Conservation (phyloP, 2,888 invertebrate genomes). For the Boloria selene region DNA sequence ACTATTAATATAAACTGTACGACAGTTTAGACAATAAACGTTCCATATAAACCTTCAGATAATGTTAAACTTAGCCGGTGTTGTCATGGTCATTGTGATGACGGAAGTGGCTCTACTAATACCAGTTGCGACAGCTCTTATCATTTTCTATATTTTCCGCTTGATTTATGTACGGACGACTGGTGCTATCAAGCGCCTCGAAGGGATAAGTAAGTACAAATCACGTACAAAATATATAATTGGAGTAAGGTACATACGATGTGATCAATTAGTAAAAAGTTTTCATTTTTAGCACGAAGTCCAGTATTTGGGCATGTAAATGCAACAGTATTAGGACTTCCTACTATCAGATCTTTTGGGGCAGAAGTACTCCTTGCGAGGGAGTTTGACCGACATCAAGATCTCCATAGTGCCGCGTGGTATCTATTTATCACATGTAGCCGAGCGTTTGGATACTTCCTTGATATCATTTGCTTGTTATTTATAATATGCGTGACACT, state of each 20-base stretch:
- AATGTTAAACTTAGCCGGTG: conserved; percentile 88
- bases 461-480: conserved; percentile 84
- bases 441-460: conserved; percentile 85
- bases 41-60: conserved; percentile 77
- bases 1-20: no score
- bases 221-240: no score
- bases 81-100: conserved; percentile 87
- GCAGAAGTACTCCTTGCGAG: conserved; percentile 84
- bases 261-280: no score
- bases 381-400: conserved; percentile 83
- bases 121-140: conserved; percentile 80
- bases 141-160: conserved; percentile 84
- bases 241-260: no score
- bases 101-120: conserved; percentile 77
- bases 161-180: conserved; percentile 86
- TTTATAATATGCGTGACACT: conserved; percentile 86
- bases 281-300: conserved; percentile 84
- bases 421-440: conserved; percentile 85
- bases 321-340: conserved; percentile 89
- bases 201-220: conserved; percentile 83
- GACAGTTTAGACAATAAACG: background rate
- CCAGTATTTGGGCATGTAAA: conserved; percentile 92
- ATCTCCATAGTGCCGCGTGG: conserved; percentile 86
- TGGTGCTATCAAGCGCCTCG: conserved; percentile 86
- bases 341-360: conserved; percentile 90